Evolutionary conservation across 2,113 vertebrate species (phyloP).

Genomic region (Erpornis zantholeuca): DNA sequence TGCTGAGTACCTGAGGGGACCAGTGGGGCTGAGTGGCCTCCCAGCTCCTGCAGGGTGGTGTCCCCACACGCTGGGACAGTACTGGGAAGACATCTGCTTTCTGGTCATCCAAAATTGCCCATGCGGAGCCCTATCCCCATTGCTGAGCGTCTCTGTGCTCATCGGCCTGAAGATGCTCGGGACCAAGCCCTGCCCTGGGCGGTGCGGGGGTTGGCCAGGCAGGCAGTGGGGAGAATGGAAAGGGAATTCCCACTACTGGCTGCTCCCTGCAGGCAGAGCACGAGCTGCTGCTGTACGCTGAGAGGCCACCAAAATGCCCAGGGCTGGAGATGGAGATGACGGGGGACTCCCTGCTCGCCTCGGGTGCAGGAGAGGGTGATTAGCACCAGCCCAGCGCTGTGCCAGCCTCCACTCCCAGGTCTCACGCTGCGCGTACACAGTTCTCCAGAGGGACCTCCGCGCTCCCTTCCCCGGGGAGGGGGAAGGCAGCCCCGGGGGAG

Average conservation of each 20-base stretch:
- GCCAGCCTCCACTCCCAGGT: background rate
- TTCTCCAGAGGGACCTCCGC: background rate
- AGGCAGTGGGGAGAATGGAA: background rate
- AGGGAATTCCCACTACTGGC: background rate
- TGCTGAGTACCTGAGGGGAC: background rate
- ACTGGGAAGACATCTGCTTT: background rate
- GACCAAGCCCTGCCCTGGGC: background rate
- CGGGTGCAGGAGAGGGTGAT: background rate
- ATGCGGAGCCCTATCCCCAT: background rate
- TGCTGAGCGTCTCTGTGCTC: background rate
- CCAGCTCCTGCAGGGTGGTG: background rate
- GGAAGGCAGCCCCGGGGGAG: background rate
- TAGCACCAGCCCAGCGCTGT: background rate
- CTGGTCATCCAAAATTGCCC: background rate
- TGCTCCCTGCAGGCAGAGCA: background rate
- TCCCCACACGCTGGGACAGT: background rate
- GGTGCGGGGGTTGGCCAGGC: background rate
- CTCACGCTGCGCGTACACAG: background rate
- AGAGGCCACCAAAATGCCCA: background rate
- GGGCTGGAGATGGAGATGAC: background rate
- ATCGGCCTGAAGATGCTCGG: background rate
- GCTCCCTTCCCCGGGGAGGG: background rate
- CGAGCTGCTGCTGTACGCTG: background rate
- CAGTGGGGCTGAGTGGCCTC: background rate
- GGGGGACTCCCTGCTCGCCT: background rate